Conservation (phyloP, 2,797 vertebrate species). For the Odontamblyopus lacepedii region DNA sequence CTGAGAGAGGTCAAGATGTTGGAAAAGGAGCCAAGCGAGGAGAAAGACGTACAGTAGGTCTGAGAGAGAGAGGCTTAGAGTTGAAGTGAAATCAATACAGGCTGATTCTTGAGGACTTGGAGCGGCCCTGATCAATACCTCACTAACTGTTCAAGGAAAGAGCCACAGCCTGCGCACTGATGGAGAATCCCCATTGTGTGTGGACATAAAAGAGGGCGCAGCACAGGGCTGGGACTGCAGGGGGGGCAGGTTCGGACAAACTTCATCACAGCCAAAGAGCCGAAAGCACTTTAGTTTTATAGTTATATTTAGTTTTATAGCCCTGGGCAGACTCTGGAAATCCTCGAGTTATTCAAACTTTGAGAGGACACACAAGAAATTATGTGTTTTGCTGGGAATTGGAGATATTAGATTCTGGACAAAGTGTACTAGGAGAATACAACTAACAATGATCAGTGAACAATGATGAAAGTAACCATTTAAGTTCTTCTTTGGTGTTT, state of each 20-base stretch:
- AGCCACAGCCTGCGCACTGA: constrained; percentile 30
- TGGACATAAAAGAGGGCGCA: constrained; percentile 29
- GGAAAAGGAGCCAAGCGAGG: constrained; percentile 46
- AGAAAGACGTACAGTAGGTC: constrained; percentile 54
- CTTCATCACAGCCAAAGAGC: constrained; percentile 20
- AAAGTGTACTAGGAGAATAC: too few relatives aligned
- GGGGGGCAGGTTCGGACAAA: constrained; percentile 26
- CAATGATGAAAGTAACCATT: too few relatives aligned
- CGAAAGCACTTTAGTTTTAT: constrained; percentile 12
- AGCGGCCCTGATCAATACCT: constrained; percentile 72
- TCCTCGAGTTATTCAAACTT: constrained; percentile 12
- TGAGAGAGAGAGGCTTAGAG: constrained; percentile 57
- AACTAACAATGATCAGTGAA: too few relatives aligned
- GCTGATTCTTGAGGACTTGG: constrained; percentile 68
- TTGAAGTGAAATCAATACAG: constrained; percentile 73
- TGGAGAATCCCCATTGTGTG: constrained; percentile 41
- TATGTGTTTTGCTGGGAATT: too few relatives aligned
- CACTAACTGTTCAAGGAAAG: constrained; percentile 55
- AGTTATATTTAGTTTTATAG: constrained; percentile 15
- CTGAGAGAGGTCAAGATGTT: constrained; percentile 36
- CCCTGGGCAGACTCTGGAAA: constrained; percentile 8
- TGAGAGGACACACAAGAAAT: not conserved
- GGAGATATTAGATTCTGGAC: too few relatives aligned
- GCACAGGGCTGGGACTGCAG: not conserved
- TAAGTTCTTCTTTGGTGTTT: too few relatives aligned